A percentile compares a stretch with the other conserved stretches of the same genome.
phyloP scores from a whole-genome alignment of 2,888 invertebrate species.

The Tetrapedia diversipes region DNA sequence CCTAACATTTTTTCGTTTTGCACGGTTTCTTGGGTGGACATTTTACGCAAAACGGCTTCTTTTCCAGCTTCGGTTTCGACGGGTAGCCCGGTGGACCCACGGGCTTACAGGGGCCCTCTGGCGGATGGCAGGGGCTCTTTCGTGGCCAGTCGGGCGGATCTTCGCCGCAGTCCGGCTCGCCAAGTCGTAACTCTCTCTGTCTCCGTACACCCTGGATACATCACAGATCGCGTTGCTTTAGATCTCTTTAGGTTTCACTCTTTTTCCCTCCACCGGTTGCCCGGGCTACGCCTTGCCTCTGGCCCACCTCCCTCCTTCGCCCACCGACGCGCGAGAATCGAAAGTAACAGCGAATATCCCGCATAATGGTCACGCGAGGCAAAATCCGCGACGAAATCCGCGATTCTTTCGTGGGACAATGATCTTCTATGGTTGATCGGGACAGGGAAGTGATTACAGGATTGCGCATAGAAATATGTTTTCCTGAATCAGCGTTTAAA shows the following conservation, averaged over 20 bases:
- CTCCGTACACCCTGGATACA: slow-evolving; percentile 46
- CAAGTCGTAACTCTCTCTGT: slow-evolving; percentile 53
- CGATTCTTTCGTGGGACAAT: background rate
- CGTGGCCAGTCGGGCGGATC: slow-evolving; percentile 64
- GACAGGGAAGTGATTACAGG: too few species aligned
- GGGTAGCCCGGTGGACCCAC: slow-evolving; percentile 73
- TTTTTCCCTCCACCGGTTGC: slow-evolving; percentile 11
- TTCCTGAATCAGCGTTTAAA: too few species aligned
- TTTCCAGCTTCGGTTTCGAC: slow-evolving; percentile 65
- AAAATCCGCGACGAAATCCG: slow-evolving; percentile 10
- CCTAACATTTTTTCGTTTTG: slow-evolving; percentile 70
- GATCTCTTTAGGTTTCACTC: background rate
- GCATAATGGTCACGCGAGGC: too few species aligned
- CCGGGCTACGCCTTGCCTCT: slow-evolving; percentile 25
- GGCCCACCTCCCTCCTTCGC: slow-evolving; percentile 56
- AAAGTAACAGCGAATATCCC: background rate
- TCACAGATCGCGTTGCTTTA: slow-evolving; percentile 32
- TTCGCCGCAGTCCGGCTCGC: slow-evolving; percentile 73
- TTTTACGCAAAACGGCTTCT: slow-evolving; percentile 76
- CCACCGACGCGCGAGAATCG: background rate
- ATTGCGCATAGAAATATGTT: too few species aligned
- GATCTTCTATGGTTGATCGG: too few species aligned
- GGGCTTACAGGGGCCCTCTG: slow-evolving; percentile 74
- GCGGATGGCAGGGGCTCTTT: slow-evolving; percentile 73
- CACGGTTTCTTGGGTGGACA: slow-evolving; percentile 77